A percentile compares a stretch with the other conserved stretches of the same genome.
These are phyloP conservation scores for Lucilia sericata DNA, from an alignment of 1,140 invertebrate species.

Conservation along the genomic window DNA sequence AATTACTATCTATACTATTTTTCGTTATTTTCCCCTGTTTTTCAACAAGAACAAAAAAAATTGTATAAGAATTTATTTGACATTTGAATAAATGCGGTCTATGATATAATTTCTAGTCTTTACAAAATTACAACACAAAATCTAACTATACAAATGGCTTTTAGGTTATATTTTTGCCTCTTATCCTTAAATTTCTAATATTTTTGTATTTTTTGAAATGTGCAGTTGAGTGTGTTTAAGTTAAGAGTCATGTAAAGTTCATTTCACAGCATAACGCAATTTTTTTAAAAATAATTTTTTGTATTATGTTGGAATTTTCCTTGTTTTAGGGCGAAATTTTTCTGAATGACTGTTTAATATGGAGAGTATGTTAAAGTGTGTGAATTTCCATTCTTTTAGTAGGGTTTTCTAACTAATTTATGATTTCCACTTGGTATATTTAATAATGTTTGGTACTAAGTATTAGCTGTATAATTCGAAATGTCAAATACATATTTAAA, in stretches of 20 bases:
- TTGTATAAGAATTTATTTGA: slow-evolving; percentile 67
- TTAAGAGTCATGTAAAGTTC: slow-evolving; percentile 55
- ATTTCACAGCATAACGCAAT: slow-evolving; percentile 58
- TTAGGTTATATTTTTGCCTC: neutral
- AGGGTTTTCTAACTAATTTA: slow-evolving; percentile 46
- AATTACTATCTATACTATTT: neutral
- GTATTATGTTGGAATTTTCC: slow-evolving; percentile 31
- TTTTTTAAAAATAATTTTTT: slow-evolving; percentile 64
- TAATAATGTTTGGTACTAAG: slow-evolving; percentile 20
- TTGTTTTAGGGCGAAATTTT: neutral
- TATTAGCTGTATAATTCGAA: no score
- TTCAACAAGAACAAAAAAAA: neutral
- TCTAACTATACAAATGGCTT: neutral
- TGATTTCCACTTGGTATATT: slow-evolving; percentile 44
- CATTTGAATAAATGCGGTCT: slow-evolving; percentile 67
- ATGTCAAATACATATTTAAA: no score
- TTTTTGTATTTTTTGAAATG: neutral
- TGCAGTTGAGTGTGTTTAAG: slow-evolving; percentile 24
- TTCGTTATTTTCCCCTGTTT: neutral
- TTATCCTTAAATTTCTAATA: neutral
- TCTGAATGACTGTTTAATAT: neutral
- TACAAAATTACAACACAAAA: neutral
- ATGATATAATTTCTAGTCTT: slow-evolving; percentile 39
- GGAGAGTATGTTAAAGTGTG: no score
- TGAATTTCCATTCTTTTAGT: neutral